A percentile compares a stretch with the other conserved stretches of the same genome.
phyloP scores from a whole-genome alignment of 1,140 invertebrate species.

The Brachionus angularis region DNA sequence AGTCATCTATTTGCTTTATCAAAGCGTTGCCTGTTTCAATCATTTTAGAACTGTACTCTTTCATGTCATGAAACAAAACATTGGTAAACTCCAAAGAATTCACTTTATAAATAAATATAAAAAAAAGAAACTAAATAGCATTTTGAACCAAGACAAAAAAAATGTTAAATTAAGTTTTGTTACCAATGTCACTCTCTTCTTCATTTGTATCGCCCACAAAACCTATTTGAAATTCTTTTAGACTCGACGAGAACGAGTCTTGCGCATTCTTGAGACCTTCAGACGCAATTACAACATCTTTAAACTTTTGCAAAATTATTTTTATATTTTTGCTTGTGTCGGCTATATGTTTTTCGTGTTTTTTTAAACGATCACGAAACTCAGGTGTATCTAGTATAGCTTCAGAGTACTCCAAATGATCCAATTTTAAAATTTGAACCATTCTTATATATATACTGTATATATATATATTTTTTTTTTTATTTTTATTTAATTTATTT shows the following conservation, averaged over 20 bases:
- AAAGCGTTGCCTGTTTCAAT: slow-evolving; percentile 11
- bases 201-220: slow-evolving; percentile 25
- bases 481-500: too few relatives aligned
- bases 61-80: slow-evolving; percentile 14
- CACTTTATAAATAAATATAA: too few relatives aligned
- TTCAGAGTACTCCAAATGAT: slow-evolving; percentile 35
- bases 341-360: slow-evolving; percentile 23
- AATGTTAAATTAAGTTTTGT: too few relatives aligned
- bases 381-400: slow-evolving; percentile 8
- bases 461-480: too few relatives aligned
- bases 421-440: slow-evolving; percentile 37
- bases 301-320: slow-evolving; percentile 7
- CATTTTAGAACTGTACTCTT: slow-evolving; percentile 30
- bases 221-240: slow-evolving; percentile 25
- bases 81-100: slow-evolving; percentile 7
- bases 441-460: too few relatives aligned
- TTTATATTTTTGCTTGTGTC: slow-evolving; percentile 26
- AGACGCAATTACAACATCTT: slow-evolving; percentile 8
- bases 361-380: slow-evolving; percentile 26
- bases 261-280: not conserved
- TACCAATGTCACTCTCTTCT: slow-evolving; percentile 8
- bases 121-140: too few relatives aligned
- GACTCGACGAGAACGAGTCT: not conserved
- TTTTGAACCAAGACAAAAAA: too few relatives aligned
- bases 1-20: slow-evolving; percentile 26